Base-by-base conservation (phyloP, 2,888 invertebrate species). In the Melitaea athalia region DNA sequence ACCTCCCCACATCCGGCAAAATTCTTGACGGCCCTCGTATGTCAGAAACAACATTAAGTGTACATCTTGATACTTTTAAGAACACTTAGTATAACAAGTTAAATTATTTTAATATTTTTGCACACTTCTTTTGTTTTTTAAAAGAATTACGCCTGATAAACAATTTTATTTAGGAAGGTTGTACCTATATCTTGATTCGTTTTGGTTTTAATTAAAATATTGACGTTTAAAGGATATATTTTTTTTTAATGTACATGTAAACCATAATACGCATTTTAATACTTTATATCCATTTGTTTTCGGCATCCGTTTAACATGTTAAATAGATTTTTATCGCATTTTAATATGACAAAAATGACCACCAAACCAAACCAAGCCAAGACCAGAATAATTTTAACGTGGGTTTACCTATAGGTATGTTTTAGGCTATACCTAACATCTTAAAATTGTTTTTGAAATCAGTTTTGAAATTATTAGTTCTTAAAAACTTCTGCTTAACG, bases 1-100 rank as follows among this genome's bases (percentile, higher is more conserved):
- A 76, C 79, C 78, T 80, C 81, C 82, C 80, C 74, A 81, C 84
- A 86, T 91, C 88, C 90, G 88, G 81, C 75, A 70, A 63, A 66
- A 65, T 64, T 68, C 68, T 61, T 70, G 53, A 71, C 67, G 69
- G 57, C 60, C 60, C 59, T 63, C 45, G 52, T 57, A 11, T 57
- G 50, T 52, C 42, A 59, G 45, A 55, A 60, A 55, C 42, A 67
- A 66, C 59, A 50, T 66, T 69, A 64, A 55, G 38, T 53, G 43
- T 60, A 42, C 38, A 61, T 59, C 38, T 55, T 42, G 24, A 24
- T 55, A 55, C 50, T 60, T 59, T 38, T 57, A 49, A 31, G 59
- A 64, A 47, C 64, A 42, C 68, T 53, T 17, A 38, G 57, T 61
- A 62, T 33, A 52, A 66, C 53, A 15, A 57, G 45, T 38, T 64